Base-by-base conservation (phyloP, 2,888 invertebrate genomes). In the Acleris emargana region DNA sequence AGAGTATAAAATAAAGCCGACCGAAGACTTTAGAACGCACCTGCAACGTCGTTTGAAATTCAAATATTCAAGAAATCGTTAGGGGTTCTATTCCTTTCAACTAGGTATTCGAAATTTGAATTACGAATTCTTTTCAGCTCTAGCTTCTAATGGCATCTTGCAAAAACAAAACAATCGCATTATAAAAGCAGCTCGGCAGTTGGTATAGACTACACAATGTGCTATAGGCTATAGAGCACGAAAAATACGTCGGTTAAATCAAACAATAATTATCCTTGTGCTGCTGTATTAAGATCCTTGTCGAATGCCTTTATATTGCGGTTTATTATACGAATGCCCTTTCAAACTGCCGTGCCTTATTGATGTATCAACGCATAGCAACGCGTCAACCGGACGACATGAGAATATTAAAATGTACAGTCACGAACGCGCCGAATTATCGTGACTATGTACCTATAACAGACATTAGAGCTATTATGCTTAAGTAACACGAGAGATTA, bases 311-410 rank as follows among this genome's bases (percentile, higher is more conserved):
- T 38, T 38, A 13, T 13, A 38, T 38, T 38, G 38, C 3, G 38
- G 38, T 38, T 13, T 38, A 38, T 13, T 38, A 38, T 63, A 22
- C 52, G 38, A 54, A 50, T 54, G 50, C 57, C 55, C 50, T 64
- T 64, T 60, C 54, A 54, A 22, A 50, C 50, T 22, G 32, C 22
- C 28, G 43, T 18, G 38, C 49, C 59, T 69, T 87, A 89, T 89
- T 78, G 89, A 89, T 85, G 81, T 89, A 88, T 86, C 88, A 84
- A 79, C 71, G 77, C 86, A 82, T 88, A 83, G 86, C 88, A 83
- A 88, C 87, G 82, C 76, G 79, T 77, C 76, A 71, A 50, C 18
- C 45, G 68, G 71, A 78, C 79, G 75, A 71, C 70, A 67, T 67
- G 69, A 70, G 86, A 84, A 88, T 89, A 88, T 85, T 85, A 88